phyloP scores from a whole-genome alignment of 2,888 invertebrate species.

The Melanostoma scalare region DNA sequence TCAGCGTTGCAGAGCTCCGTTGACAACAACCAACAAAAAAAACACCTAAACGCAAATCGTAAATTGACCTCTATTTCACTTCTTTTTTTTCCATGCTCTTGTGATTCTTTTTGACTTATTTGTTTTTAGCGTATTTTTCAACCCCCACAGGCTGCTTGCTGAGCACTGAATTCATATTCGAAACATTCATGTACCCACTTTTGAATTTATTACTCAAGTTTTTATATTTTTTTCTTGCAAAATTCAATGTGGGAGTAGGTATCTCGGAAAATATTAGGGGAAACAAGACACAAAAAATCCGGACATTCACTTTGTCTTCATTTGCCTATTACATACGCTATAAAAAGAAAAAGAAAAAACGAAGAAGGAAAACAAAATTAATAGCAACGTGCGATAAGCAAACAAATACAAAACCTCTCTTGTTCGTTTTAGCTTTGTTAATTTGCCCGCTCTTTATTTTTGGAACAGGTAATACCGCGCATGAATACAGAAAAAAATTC shows the following conservation, averaged over 20 bases:
- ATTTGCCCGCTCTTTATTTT: constrained; percentile 44
- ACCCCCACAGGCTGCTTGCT: too few relatives aligned
- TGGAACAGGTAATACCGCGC: constrained; percentile 57
- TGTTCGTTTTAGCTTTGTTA: constrained; percentile 22
- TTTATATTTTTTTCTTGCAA: too few relatives aligned
- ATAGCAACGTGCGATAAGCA: constrained; percentile 19
- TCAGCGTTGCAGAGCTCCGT: neutral
- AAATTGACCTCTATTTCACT: constrained; percentile 56
- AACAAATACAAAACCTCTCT: constrained; percentile 15
- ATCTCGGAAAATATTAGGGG: constrained; percentile 21
- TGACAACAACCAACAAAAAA: constrained; percentile 1
- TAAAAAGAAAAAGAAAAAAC: neutral
- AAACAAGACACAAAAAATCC: neutral
- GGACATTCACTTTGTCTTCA: constrained; percentile 31
- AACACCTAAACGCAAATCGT: constrained; percentile 40
- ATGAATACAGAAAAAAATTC: constrained; percentile 49
- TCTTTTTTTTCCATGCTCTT: neutral
- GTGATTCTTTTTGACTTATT: too few relatives aligned
- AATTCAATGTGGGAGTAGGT: neutral
- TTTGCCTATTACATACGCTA: constrained; percentile 31
- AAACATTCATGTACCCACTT: too few relatives aligned
- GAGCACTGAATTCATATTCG: too few relatives aligned
- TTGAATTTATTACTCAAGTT: too few relatives aligned
- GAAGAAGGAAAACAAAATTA: neutral
- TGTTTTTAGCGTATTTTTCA: too few relatives aligned